Conservation (phyloP, 2,888 invertebrate species). For the Nomada fabriciana region DNA sequence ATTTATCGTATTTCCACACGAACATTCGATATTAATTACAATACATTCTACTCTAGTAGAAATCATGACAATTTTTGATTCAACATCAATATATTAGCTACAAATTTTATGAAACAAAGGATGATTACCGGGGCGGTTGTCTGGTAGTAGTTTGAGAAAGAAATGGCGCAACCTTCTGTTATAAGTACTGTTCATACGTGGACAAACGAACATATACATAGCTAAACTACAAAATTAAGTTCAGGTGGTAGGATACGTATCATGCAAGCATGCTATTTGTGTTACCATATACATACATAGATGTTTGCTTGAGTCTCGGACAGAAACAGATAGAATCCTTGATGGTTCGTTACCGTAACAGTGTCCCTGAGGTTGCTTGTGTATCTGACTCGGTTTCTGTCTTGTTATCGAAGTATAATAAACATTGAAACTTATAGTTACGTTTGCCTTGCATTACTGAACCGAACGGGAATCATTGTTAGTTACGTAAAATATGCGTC, state of each 20-base stretch:
- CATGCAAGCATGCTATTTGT: constrained; percentile 13
- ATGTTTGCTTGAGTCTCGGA: constrained; percentile 39
- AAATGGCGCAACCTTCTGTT: background rate
- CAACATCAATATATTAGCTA: background rate
- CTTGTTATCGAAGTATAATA: constrained; percentile 70
- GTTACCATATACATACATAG: constrained; percentile 22
- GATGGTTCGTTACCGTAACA: constrained; percentile 65
- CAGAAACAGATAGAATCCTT: constrained; percentile 51
- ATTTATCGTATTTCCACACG: no score
- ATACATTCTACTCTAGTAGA: no score
- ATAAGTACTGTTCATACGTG: background rate
- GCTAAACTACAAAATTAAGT: constrained; percentile 30
- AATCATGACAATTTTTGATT: no score
- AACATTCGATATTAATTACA: no score
- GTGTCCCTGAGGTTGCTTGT: constrained; percentile 25
- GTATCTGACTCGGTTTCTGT: constrained; percentile 20
- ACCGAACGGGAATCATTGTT: constrained; percentile 41
- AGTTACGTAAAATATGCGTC: constrained; percentile 45
- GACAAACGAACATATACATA: constrained; percentile 12
- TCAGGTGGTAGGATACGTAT: background rate
- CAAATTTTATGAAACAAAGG: background rate
- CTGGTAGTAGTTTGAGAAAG: background rate
- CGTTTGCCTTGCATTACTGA: constrained; percentile 52
- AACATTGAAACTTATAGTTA: constrained; percentile 64
- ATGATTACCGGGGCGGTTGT: background rate